Conservation (phyloP, 1,140 invertebrate genomes). For the Coelopa frigida region DNA sequence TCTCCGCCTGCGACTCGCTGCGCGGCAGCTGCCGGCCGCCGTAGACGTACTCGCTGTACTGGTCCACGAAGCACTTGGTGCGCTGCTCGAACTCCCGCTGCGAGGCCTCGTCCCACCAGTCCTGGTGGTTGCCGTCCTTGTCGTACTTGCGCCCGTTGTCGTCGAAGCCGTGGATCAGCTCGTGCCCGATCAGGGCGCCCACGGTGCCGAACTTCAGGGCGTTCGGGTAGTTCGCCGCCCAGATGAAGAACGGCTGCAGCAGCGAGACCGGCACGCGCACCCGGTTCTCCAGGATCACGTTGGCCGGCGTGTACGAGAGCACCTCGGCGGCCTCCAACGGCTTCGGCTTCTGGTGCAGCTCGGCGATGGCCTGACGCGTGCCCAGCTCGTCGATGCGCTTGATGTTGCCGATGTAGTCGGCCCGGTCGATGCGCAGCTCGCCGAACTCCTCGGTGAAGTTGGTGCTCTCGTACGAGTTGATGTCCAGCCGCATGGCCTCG, state of each 20-base stretch:
- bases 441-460: slow-evolving; percentile 29
- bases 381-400: background rate
- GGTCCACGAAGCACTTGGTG: slow-evolving; percentile 25
- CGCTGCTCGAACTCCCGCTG: slow-evolving; percentile 18
- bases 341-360: slow-evolving; percentile 20
- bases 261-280: slow-evolving; percentile 32
- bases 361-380: slow-evolving; percentile 9
- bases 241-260: slow-evolving; percentile 31
- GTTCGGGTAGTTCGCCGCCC: slow-evolving; percentile 29
- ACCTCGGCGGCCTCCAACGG: slow-evolving; percentile 21
- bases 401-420: slow-evolving; percentile 14
- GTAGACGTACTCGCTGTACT: slow-evolving; percentile 29
- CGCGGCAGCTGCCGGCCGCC: slow-evolving; percentile 18
- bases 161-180: slow-evolving; percentile 63
- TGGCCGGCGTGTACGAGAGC: slow-evolving; percentile 31
- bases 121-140: slow-evolving; percentile 60
- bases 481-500: slow-evolving; percentile 24
- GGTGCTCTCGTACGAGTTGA: slow-evolving; percentile 24
- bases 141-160: slow-evolving; percentile 76
- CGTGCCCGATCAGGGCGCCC: slow-evolving; percentile 60
- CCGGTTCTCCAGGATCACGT: slow-evolving; percentile 29
- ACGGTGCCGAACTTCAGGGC: slow-evolving; percentile 53
- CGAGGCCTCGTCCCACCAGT: slow-evolving; percentile 35
- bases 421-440: slow-evolving; percentile 11
- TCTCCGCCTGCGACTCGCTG: slow-evolving; percentile 46